A percentile compares a stretch with the other conserved stretches of the same genome.
Evolutionary conservation across 1,140 invertebrate genomes (phyloP).

Genomic region (Drosophila kanapiae): DNA sequence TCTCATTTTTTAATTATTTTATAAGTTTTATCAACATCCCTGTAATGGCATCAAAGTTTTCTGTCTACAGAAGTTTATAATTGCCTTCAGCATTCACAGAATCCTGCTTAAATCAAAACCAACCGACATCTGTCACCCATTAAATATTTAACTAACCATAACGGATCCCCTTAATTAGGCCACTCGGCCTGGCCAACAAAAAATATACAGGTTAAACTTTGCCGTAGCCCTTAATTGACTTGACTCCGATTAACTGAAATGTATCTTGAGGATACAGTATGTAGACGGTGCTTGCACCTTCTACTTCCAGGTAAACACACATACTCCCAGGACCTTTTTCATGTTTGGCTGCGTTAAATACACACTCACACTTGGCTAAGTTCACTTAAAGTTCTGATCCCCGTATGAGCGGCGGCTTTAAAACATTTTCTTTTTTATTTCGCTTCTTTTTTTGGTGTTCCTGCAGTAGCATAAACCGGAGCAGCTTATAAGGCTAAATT

Average conservation of each 20-base stretch:
- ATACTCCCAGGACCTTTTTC: conserved; percentile 40
- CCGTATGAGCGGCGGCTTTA: conserved; percentile 63
- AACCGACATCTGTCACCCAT: conserved; percentile 3
- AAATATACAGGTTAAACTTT: conserved; percentile 58
- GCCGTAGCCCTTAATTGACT: conserved; percentile 63
- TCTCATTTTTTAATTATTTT: background rate
- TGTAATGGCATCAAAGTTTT: background rate
- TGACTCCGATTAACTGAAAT: conserved; percentile 71
- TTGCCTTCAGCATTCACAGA: background rate
- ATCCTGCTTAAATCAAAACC: conserved; percentile 9
- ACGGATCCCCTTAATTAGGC: conserved; percentile 11
- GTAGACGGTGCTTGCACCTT: conserved; percentile 1
- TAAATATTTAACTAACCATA: conserved; percentile 20
- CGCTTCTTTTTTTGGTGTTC: background rate
- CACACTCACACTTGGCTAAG: conserved; percentile 62
- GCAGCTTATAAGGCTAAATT: conserved; percentile 75
- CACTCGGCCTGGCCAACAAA: conserved; percentile 1
- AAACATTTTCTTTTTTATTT: conserved; percentile 31
- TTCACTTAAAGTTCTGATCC: conserved; percentile 77
- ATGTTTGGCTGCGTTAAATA: conserved; percentile 62
- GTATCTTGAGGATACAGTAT: conserved; percentile 60
- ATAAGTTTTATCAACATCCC: background rate
- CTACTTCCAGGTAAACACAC: conserved; percentile 8
- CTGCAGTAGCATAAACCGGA: conserved; percentile 20
- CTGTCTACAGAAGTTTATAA: background rate